Percentiles rank a stretch among this genome's conserved stretches.
These are phyloP conservation scores for Podotricha telesiphe DNA, from an alignment of 2,888 invertebrate species.

Conservation along the genomic window DNA sequence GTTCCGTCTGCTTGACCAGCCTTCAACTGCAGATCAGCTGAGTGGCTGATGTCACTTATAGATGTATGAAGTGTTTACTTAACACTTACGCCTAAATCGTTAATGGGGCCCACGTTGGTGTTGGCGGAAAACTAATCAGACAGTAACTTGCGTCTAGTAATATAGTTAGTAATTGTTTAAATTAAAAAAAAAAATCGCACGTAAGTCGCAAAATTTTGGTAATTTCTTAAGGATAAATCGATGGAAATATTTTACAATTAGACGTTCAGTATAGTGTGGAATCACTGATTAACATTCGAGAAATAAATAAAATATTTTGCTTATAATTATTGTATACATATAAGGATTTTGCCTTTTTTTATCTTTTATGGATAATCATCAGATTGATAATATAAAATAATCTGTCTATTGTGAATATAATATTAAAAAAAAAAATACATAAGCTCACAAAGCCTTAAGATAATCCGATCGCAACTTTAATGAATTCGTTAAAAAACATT, in stretches of 20 bases:
- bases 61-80: slow-evolving; percentile 64
- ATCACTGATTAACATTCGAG: slow-evolving; percentile 22
- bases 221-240: slow-evolving; percentile 23
- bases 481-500: slow-evolving; percentile 41
- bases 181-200: background rate
- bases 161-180: no score
- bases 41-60: slow-evolving; percentile 69
- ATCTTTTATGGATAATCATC: slow-evolving; percentile 6
- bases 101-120: slow-evolving; percentile 42
- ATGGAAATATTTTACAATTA: slow-evolving; percentile 27
- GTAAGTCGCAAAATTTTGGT: slow-evolving; percentile 7
- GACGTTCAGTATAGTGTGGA: slow-evolving; percentile 14
- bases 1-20: slow-evolving; percentile 65
- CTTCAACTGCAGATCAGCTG: slow-evolving; percentile 79
- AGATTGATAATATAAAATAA: background rate
- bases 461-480: slow-evolving; percentile 30
- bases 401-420: background rate
- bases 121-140: slow-evolving; percentile 21
- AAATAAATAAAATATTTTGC: slow-evolving; percentile 10
- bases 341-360: background rate
- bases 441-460: background rate
- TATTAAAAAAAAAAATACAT: background rate
- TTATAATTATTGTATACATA: background rate
- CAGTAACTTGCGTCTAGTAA: slow-evolving; percentile 5
- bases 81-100: slow-evolving; percentile 45